A percentile compares a stretch with the other conserved stretches of the same genome.
Conservation (phyloP, 2,888 invertebrate genomes). For the Ichneumon xanthorius region DNA sequence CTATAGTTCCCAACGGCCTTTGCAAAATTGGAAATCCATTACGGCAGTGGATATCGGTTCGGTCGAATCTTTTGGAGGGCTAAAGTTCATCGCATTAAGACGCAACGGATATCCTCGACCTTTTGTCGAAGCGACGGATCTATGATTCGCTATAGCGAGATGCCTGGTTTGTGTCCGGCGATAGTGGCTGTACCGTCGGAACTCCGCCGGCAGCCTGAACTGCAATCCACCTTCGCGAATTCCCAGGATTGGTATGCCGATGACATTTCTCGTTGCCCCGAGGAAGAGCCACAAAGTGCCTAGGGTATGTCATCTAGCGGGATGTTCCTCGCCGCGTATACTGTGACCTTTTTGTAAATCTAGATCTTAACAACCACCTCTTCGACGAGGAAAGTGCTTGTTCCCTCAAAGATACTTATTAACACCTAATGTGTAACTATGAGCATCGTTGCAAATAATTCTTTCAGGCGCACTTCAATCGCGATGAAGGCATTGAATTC, state of each 20-base stretch:
- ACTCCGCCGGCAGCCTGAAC: not conserved
- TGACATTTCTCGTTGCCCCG: slow-evolving; percentile 32
- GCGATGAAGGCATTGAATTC: not conserved
- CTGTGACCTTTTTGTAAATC: slow-evolving; percentile 34
- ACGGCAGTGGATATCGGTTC: slow-evolving; percentile 4
- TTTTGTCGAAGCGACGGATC: slow-evolving; percentile 31
- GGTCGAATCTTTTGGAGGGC: slow-evolving; percentile 4
- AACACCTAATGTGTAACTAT: not conserved
- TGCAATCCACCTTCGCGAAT: slow-evolving; percentile 19
- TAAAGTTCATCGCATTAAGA: slow-evolving; percentile 35
- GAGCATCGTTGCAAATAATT: not conserved
- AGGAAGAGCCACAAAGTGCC: slow-evolving; percentile 7
- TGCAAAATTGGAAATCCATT: not conserved
- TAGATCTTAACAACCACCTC: not conserved
- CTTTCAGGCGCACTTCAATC: not conserved
- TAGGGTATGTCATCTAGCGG: slow-evolving; percentile 7
- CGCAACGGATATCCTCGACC: slow-evolving; percentile 32
- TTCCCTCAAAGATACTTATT: not conserved
- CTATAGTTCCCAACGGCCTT: not conserved
- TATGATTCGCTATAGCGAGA: not conserved
- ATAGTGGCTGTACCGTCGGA: slow-evolving; percentile 10
- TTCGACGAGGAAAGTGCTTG: not conserved
- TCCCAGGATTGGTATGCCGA: slow-evolving; percentile 24
- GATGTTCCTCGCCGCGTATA: not conserved
- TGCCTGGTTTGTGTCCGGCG: slow-evolving; percentile 2